A percentile compares a stretch with the other conserved stretches of the same genome.
Evolutionary conservation across 2,888 invertebrate genomes (phyloP).

Genomic region (Melipona bicolor): DNA sequence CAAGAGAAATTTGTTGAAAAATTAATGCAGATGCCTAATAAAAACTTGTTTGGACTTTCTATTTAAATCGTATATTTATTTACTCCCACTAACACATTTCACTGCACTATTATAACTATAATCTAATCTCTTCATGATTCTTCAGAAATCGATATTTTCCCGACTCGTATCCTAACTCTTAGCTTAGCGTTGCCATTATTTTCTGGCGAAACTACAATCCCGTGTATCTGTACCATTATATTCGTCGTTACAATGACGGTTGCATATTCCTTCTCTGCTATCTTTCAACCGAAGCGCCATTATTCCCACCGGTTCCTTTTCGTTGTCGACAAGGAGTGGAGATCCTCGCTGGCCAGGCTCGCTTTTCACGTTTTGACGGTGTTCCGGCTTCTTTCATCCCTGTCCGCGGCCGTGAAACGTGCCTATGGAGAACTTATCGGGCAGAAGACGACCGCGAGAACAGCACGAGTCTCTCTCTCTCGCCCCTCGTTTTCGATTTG

Average conservation of each 20-base stretch:
- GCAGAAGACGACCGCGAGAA: not conserved
- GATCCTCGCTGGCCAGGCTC: conserved; percentile 48
- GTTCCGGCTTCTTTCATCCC: conserved; percentile 1
- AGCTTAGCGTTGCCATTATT: conserved; percentile 71
- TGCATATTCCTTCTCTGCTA: conserved; percentile 49
- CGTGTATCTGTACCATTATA: conserved; percentile 75
- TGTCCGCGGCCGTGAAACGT: not conserved
- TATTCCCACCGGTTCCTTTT: conserved; percentile 55
- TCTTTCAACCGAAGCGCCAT: conserved; percentile 33
- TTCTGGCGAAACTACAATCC: conserved; percentile 70
- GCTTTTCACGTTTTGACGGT: conserved; percentile 52
- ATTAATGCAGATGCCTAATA: too few species aligned
- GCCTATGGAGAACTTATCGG: conserved; percentile 44
- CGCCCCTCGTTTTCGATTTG: too few species aligned
- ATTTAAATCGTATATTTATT: too few species aligned
- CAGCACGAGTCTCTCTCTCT: not conserved
- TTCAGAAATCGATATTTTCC: too few species aligned
- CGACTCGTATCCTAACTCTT: too few species aligned
- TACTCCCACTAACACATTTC: too few species aligned
- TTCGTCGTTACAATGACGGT: conserved; percentile 72
- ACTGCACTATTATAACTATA: too few species aligned
- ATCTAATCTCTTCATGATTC: too few species aligned
- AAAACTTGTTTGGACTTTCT: too few species aligned
- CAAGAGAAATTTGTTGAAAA: too few species aligned
- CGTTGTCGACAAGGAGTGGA: conserved; percentile 46